Base-by-base conservation (phyloP, 2,797 vertebrate genomes). In the Tapera naevia region DNA sequence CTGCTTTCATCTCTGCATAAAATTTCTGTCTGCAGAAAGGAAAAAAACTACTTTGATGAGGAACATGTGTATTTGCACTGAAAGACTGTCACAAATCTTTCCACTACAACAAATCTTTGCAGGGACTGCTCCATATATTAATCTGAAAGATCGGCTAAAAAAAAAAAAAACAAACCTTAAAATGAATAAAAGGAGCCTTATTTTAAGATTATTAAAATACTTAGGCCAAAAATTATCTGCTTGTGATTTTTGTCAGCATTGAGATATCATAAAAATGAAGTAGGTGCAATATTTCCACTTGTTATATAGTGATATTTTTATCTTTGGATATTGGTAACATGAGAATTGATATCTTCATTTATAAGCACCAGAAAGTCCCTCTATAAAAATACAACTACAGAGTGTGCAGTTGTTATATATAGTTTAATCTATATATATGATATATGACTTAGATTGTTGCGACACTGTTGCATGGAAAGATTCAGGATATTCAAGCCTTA, bases 341-440 rank as follows among this genome's bases (percentile, higher is more conserved):
- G 95, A 97, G 95, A 94, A 95, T 58, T 23, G 80, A 80, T 94
- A 80, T 95, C 88, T 93, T 91, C 92, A 65, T 97, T 95, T 94
- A 85, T 76, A 94, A 96, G 91, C 91, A 81, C 65, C 94, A 97
- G 96, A 97, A 97, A 97, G 48, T 69, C 80, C 83, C 94, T 91
- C 69, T n/a, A 56, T 91, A 97, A 97, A 97, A 97, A 97, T 97
- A 95, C 37, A 96, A 30, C 13, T 30, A 91, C 37, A 78, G 67
- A n/a, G 32, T 73, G 56, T 72, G 65, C 91, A 89, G 86, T 57
- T 93, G 58, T 65, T 95, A 96, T 78, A 85, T 87, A 86, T 91
- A 92, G 90, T 43, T 87, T 76, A 48, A 39, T 75, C 21, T 89
- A 5, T 89, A 5, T 92, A 57, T 78, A 23, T 62, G 58, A 80